Base-by-base conservation (phyloP, 23 tunicate species). In the Clavelina lepadiformis region DNA sequence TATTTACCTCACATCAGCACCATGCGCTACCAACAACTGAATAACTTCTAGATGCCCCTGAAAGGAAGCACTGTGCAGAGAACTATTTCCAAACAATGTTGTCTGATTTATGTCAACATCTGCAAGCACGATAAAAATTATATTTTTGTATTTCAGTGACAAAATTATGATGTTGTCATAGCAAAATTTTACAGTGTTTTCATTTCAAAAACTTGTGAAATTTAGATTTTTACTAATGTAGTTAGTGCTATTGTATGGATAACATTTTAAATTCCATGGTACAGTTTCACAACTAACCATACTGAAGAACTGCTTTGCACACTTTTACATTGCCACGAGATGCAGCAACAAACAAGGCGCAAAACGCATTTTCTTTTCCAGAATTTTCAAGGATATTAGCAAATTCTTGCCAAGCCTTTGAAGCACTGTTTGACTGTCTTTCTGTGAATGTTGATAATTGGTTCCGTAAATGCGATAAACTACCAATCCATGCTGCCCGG, bases 1-100 rank as follows among this genome's bases (percentile, higher is more conserved):
- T n/a, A n/a, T n/a, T 20, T 47, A 86, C 95, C 95, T 64, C 4
- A 86, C 61, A 41, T 86, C 72, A 22, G 85, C 74, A 28, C 85
- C 85, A 37, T 65, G 31, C 19, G 80, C 51, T 4, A 86, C 65
- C 45, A 86, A 76, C 7, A 77, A 52, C 65, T 86, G 80, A 69
- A 78, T 57, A 2, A 75, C 51, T 31, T 81, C 56, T 19, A 83
- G 31, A 41, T 83, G 75, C 1, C 91, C 82, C 18, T 58, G 50
- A 56, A 31, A 46, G 7, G 91, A 74, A 46, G 91, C 81, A 35
- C 52, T 20, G 38, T 83, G 91, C 19, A 83, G 65, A 32, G 56
- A 46, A 31, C 54, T 58, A 31, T 83, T 83, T 21, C 91, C 91
- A 32, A 83, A 47, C 11, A 68, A 46, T 5, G 91, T 74, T 29